A percentile compares a stretch with the other conserved stretches of the same genome.
These are phyloP conservation scores for Cosmopolites sordidus DNA, from an alignment of 2,888 invertebrate genomes.

Conservation along the genomic window DNA sequence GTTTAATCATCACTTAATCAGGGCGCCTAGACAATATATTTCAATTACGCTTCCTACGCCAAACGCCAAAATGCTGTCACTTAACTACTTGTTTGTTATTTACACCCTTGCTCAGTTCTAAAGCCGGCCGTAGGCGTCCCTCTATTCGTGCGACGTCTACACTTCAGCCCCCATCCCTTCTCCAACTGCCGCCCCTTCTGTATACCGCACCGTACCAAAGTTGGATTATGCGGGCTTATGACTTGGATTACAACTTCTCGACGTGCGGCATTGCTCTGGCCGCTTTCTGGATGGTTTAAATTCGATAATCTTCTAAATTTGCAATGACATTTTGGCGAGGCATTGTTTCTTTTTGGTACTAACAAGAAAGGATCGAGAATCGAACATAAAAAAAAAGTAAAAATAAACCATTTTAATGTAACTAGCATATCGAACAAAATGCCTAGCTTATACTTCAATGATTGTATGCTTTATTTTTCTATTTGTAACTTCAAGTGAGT, in stretches of 20 bases:
- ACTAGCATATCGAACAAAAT: too few relatives aligned
- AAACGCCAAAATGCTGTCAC: constrained; percentile 44
- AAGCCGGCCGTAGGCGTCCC: background rate
- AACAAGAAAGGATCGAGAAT: too few relatives aligned
- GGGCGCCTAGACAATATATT: constrained; percentile 46
- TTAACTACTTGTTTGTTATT: constrained; percentile 49
- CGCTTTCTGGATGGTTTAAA: too few relatives aligned
- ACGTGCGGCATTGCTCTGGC: constrained; percentile 13
- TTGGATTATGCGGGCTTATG: constrained; percentile 27
- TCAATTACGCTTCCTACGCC: constrained; percentile 44
- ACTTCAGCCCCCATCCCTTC: constrained; percentile 5
- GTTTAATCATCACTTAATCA: constrained; percentile 20
- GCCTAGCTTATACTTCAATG: too few relatives aligned
- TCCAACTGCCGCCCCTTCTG: constrained; percentile 2
- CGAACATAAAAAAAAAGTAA: too few relatives aligned
- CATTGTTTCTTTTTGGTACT: too few relatives aligned
- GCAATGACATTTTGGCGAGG: too few relatives aligned
- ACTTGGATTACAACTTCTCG: constrained; percentile 26
- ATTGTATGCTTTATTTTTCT: too few relatives aligned
- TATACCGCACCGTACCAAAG: constrained; percentile 16
- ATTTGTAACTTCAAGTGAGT: too few relatives aligned
- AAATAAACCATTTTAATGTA: too few relatives aligned
- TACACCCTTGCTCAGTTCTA: constrained; percentile 36
- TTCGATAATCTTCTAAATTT: too few relatives aligned
- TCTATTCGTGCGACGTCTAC: too few relatives aligned